These are phyloP conservation scores for Calonectris borealis DNA, from an alignment of 2,113 vertebrate species.

Conservation along the genomic window DNA sequence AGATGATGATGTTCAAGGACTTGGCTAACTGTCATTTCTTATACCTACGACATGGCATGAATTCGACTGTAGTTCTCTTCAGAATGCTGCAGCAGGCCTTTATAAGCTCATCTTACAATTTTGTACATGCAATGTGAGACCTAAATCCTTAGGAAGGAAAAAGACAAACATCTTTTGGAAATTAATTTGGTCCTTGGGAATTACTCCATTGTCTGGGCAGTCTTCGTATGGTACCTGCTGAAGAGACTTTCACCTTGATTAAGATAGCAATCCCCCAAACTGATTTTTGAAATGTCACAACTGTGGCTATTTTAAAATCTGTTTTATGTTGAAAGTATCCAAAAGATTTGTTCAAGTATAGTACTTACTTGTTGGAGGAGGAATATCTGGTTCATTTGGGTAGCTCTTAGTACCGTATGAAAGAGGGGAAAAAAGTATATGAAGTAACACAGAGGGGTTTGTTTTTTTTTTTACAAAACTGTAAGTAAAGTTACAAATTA, in stretches of 20 bases:
- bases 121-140: neutral
- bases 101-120: neutral
- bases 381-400: neutral
- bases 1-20: neutral
- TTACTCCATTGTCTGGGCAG: neutral
- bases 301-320: neutral
- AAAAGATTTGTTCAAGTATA: neutral
- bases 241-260: neutral
- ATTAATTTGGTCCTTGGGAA: neutral
- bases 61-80: neutral
- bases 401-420: neutral
- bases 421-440: accelerated
- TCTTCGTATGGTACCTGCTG: neutral
- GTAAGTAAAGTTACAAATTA: neutral
- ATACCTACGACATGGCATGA: neutral
- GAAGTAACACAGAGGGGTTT: neutral
- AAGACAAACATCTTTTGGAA: neutral
- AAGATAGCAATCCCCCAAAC: neutral
- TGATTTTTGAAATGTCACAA: neutral
- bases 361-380: neutral
- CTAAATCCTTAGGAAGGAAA: neutral
- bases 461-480: neutral
- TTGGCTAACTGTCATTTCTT: neutral
- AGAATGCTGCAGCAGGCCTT: neutral
- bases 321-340: neutral